Percentiles rank a stretch among this genome's conserved stretches.
phyloP scores from a whole-genome alignment of 2,797 vertebrate genomes.

The Lepus townsendii region DNA sequence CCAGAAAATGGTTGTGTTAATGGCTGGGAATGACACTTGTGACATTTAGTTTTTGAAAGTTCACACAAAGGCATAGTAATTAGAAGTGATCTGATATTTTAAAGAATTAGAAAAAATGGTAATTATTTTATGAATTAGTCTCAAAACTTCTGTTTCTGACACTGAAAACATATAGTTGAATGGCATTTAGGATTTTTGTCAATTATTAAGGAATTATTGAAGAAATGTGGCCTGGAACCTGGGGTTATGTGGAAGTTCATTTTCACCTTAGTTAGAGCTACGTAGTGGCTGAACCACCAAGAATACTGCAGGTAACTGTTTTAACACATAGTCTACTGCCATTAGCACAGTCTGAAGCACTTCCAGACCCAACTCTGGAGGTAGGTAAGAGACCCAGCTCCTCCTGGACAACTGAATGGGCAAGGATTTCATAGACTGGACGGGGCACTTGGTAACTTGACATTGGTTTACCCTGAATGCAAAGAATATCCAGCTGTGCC shows the following conservation, averaged over 20 bases:
- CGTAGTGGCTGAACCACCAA: neutral
- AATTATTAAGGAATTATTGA: slow-evolving; percentile 1
- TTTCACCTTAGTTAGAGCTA: neutral
- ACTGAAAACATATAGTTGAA: slow-evolving; percentile 5
- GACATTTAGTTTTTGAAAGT: slow-evolving; percentile 52
- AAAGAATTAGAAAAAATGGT: slow-evolving; percentile 29
- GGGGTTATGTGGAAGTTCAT: neutral
- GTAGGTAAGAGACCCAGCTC: neutral
- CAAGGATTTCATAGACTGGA: slow-evolving; percentile 18
- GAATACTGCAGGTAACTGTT: neutral
- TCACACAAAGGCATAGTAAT: slow-evolving; percentile 9
- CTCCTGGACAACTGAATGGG: neutral
- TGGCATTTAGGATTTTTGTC: neutral
- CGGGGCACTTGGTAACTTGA: slow-evolving; percentile 6
- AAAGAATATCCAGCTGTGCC: neutral
- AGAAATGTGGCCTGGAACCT: slow-evolving; percentile 33
- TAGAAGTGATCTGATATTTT: neutral
- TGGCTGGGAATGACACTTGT: slow-evolving; percentile 20
- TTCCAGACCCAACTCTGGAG: neutral
- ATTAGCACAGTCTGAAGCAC: neutral
- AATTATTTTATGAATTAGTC: slow-evolving; percentile 47
- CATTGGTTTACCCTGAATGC: neutral
- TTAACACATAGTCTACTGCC: neutral
- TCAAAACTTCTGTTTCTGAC: slow-evolving; percentile 37
- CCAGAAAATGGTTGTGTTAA: neutral